phyloP scores from a whole-genome alignment of 2,888 invertebrate species.

The Oscheius sp. region DNA sequence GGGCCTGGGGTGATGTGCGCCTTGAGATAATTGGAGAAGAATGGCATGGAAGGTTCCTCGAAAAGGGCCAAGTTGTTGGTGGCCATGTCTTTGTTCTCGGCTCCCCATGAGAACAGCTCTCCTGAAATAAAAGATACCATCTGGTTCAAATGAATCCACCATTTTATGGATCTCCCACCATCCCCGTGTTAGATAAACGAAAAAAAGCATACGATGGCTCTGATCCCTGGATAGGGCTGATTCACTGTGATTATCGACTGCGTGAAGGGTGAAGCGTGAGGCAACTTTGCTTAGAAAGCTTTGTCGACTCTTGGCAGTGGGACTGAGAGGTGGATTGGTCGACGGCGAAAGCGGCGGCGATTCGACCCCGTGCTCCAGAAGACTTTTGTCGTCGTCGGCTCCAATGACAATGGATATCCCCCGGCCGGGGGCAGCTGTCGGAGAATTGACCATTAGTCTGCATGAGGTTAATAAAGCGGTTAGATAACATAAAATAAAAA shows the following conservation, averaged over 20 bases:
- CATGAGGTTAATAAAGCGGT: not conserved
- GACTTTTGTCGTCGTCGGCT: constrained; percentile 46
- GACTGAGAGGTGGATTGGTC: constrained; percentile 13
- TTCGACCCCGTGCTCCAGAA: constrained; percentile 32
- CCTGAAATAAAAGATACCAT: constrained; percentile 38
- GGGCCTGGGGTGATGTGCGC: constrained; percentile 73
- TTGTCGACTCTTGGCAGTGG: constrained; percentile 1
- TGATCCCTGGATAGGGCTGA: constrained; percentile 42
- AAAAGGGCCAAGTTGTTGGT: constrained; percentile 65
- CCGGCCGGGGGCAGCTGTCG: no score
- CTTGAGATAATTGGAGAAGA: constrained; percentile 63
- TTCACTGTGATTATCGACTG: constrained; percentile 24
- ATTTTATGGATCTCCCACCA: not conserved
- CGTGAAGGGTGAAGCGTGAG: constrained; percentile 44
- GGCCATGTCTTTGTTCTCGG: constrained; percentile 43
- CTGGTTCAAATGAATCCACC: not conserved
- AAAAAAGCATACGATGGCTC: constrained; percentile 50
- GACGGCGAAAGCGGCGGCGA: not conserved
- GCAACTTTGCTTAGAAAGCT: constrained; percentile 42
- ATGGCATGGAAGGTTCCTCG: constrained; percentile 66
- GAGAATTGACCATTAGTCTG: constrained; percentile 17
- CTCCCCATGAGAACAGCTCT: constrained; percentile 60
- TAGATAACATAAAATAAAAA: not conserved
- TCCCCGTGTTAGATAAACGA: not conserved
- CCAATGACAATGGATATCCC: constrained; percentile 46